A percentile compares a stretch with the other conserved stretches of the same genome.
These are phyloP conservation scores for Rafetus swinhoei DNA, from an alignment of 2,113 vertebrate species.

Conservation along the genomic window DNA sequence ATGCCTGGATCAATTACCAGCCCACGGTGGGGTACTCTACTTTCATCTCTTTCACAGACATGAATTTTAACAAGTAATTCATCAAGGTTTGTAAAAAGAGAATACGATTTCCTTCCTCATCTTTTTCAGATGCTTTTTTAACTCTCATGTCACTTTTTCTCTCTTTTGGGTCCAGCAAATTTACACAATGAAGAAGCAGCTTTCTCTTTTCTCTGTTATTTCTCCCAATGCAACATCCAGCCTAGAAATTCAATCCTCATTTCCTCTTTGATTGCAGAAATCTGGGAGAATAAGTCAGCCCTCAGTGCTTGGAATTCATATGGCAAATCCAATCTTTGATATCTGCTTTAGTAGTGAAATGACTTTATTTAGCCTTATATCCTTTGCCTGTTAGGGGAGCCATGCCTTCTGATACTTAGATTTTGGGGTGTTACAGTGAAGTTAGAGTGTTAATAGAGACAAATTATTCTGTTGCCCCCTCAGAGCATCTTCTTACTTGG, in stretches of 20 bases:
- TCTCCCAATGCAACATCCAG: not conserved
- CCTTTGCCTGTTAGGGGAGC: not conserved
- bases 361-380: not conserved
- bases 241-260: not conserved
- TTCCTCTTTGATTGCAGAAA: not conserved
- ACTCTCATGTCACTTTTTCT: not conserved
- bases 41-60: not conserved
- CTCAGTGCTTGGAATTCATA: not conserved
- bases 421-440: not conserved
- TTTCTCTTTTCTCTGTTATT: not conserved
- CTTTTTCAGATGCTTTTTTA: not conserved
- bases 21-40: not conserved
- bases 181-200: not conserved
- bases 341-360: not conserved
- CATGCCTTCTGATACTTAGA: not conserved
- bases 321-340: not conserved
- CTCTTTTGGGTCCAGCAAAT: not conserved
- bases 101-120: not conserved
- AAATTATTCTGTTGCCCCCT: rapidly evolving
- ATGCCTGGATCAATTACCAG: not conserved
- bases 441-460: not conserved
- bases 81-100: not conserved
- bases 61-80: not conserved
- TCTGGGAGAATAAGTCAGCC: not conserved
- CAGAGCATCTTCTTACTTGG: not conserved